Evolutionary conservation across 2,888 invertebrate genomes (phyloP), one percentile per base, ranked within the genome.

Genomic region (Luperina testacea): DNA sequence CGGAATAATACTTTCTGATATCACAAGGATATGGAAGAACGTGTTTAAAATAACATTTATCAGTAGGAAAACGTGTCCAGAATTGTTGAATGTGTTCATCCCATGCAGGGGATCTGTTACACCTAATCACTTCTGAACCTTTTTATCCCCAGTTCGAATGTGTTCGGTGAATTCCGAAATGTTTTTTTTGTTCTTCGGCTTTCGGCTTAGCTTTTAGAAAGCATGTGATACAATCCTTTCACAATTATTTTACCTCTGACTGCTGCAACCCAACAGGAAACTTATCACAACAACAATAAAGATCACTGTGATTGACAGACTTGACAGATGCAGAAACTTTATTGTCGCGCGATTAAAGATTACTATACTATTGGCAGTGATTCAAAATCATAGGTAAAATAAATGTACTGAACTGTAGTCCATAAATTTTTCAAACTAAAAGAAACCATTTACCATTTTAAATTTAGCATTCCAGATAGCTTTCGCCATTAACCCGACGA

Each of bases 11-110:
- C 63, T 57, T 9, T 6, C 6, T 63, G 27, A 32, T 42, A 63
- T 57, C 20, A 70, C 72, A 67, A 72, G 24, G 51, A n/a, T 71
- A 69, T 57, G 48, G 13, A 13, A 42, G 63, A 42, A 81, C 73
- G 77, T 85, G 87, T 83, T 87, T 81, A 72, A 87, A 88, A 80
- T 80, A 75, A 82, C 82, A 86, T 84, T 84, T 82, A 78, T 82
- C 69, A 76, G 64, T 38, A 63, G 51, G 24, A 48, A 63, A 42
- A 76, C 82, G 83, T 82, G 86, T 76, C 71, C 57, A 38, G 86
- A 45, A n/a, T 79, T 61, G 65, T 64, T 70, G 67, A 74, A 27
- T 74, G 53, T 24, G 64, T 0, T 48, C 65, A 51, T 45, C 87
- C 71, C 82, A n/a, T n/a, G n/a, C n/a, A 38, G 17, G 80, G 86